Conservation (phyloP, 2,113 vertebrate genomes). For the Burhinus bistriatus region DNA sequence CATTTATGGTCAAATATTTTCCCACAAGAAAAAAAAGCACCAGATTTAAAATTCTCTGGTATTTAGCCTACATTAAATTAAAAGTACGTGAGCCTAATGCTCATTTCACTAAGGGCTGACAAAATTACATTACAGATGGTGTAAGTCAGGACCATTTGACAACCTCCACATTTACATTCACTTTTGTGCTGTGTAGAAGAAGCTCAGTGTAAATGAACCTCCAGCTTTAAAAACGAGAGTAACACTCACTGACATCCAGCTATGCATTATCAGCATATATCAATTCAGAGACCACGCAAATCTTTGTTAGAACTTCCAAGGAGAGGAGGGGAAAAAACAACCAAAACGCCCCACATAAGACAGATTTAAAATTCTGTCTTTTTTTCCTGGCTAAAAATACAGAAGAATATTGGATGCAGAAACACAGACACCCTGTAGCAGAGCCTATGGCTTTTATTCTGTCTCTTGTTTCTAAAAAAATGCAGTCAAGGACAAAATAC, state of each 20-base stretch:
- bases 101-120: neutral
- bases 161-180: neutral
- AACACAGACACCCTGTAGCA: neutral
- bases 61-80: neutral
- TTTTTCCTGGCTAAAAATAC: neutral
- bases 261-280: neutral
- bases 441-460: neutral
- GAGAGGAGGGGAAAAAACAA: neutral
- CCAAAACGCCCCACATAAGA: neutral
- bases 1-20: neutral
- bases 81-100: neutral
- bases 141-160: neutral
- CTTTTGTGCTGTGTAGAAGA: neutral
- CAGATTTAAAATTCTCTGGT: neutral
- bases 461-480: neutral
- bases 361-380: neutral
- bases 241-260: neutral
- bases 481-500: neutral
- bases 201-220: neutral
- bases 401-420: neutral
- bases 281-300: neutral
- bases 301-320: neutral
- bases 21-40: neutral
- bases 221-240: neutral
- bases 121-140: neutral